These are phyloP conservation scores for Cnemophilus loriae DNA, from an alignment of 2,113 vertebrate species.

Conservation along the genomic window DNA sequence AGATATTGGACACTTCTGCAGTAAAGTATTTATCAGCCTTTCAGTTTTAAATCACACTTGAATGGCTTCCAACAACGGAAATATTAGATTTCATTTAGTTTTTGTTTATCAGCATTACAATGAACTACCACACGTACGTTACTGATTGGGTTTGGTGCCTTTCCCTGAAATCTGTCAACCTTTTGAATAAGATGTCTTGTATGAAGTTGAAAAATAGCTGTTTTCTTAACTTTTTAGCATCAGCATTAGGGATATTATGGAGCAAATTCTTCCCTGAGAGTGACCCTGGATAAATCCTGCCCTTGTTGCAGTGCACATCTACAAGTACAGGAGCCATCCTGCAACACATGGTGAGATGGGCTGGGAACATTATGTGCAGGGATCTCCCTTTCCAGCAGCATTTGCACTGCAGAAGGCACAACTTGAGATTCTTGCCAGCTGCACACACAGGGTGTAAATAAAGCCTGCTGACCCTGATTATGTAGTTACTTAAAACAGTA, in stretches of 20 bases:
- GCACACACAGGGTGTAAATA: background rate
- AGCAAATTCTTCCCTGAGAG: background rate
- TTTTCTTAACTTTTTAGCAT: background rate
- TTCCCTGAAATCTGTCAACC: background rate
- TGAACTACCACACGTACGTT: background rate
- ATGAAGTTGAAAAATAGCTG: background rate
- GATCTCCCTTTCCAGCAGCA: background rate
- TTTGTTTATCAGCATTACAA: conserved; percentile 12
- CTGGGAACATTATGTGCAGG: accelerated
- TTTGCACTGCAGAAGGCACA: background rate
- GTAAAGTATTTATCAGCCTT: background rate
- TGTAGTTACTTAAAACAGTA: background rate
- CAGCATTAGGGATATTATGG: background rate
- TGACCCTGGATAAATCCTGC: background rate
- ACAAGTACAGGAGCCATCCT: background rate
- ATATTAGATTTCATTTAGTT: background rate
- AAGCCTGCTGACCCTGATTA: background rate
- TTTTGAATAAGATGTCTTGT: background rate
- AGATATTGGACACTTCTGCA: background rate
- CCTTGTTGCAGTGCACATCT: background rate
- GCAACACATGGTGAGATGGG: accelerated
- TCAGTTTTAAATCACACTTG: conserved; percentile 14
- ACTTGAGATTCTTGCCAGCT: background rate
- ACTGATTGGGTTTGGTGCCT: background rate
- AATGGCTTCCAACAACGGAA: conserved; percentile 6